Evolutionary conservation across 2,797 vertebrate genomes (phyloP).

Genomic region (Paramormyrops hopkinsi): DNA sequence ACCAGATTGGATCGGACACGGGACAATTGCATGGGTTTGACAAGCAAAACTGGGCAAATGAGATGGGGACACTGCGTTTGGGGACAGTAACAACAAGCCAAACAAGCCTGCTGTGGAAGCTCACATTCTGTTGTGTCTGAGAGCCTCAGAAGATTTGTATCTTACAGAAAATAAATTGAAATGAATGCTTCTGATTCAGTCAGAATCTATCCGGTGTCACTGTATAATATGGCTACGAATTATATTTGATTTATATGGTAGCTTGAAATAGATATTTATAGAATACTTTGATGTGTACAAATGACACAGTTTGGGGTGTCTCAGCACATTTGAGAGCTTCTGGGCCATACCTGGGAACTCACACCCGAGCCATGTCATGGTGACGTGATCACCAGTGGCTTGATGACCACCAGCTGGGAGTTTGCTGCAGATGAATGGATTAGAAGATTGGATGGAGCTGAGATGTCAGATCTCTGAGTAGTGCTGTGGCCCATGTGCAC

Average conservation of each 20-base stretch:
- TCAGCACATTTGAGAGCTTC: background rate
- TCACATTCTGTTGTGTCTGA: background rate
- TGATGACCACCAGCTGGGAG: background rate
- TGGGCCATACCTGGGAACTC: background rate
- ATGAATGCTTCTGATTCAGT: background rate
- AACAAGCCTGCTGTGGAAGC: background rate
- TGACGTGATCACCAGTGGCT: background rate
- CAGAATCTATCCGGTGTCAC: background rate
- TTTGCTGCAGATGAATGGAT: background rate
- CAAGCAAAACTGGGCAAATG: background rate
- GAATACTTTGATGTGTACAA: background rate
- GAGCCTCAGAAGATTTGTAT: background rate
- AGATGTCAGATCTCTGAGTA: background rate
- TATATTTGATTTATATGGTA: background rate
- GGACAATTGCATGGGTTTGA: background rate
- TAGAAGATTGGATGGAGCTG: background rate
- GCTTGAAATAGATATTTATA: background rate
- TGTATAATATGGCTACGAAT: background rate
- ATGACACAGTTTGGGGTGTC: background rate
- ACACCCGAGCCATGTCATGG: background rate
- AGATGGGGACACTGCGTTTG: background rate
- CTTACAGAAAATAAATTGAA: background rate
- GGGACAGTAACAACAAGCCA: background rate
- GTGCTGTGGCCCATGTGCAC: background rate
- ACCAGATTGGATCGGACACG: background rate